Conservation (phyloP, 2,113 vertebrate species). For the Stictonetta naevosa region DNA sequence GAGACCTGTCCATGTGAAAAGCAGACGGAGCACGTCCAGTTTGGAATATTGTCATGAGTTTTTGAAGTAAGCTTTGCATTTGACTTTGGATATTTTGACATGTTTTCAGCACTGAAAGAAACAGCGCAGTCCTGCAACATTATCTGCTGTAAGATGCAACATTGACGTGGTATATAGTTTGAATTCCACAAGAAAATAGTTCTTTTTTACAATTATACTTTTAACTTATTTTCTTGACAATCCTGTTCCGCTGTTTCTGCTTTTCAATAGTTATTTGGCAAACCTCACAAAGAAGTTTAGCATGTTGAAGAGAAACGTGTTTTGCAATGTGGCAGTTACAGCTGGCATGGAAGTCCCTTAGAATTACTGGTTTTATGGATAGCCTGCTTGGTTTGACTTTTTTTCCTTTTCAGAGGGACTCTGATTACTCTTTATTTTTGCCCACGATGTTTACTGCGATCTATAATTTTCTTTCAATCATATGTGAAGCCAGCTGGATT, state of each 20-base stretch:
- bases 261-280: constrained; percentile 76
- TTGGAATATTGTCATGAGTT: neutral
- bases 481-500: constrained; percentile 55
- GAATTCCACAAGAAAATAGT: neutral
- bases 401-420: constrained; percentile 36
- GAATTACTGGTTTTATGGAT: constrained; percentile 44
- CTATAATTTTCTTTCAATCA: constrained; percentile 78
- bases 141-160: neutral
- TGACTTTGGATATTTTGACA: neutral
- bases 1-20: neutral
- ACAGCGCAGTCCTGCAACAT: neutral
- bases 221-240: neutral
- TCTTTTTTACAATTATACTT: neutral
- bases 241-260: constrained; percentile 43
- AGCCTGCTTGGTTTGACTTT: constrained; percentile 23
- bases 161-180: neutral
- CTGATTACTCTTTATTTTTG: constrained; percentile 77
- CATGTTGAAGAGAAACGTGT: constrained; percentile 15
- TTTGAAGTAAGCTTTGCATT: neutral
- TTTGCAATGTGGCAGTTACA: constrained; percentile 70
- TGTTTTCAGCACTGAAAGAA: neutral
- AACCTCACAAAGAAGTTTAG: constrained; percentile 12
- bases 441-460: constrained; percentile 71
- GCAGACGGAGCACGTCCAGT: neutral
- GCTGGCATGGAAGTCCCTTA: constrained; percentile 44